Evolutionary conservation across 2,888 invertebrate genomes (phyloP).

Genomic region (Meloe dianella): DNA sequence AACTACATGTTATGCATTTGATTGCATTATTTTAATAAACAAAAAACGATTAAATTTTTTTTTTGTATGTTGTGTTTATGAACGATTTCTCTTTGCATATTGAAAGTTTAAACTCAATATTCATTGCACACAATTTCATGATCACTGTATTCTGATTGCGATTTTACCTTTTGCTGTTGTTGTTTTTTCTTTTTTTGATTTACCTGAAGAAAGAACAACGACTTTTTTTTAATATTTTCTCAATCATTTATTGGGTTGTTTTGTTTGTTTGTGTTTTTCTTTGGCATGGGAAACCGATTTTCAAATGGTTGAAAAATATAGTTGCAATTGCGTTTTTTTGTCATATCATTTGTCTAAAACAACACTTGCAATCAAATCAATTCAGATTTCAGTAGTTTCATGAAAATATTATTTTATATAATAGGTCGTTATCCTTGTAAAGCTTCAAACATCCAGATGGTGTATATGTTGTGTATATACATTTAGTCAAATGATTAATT

Average conservation of each 20-base stretch:
- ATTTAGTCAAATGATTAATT: constrained; percentile 35
- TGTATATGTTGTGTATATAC: not conserved
- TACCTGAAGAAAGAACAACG: not conserved
- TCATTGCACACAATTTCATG: constrained; percentile 18
- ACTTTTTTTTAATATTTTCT: not conserved
- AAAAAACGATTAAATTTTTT: not conserved
- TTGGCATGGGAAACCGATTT: no score
- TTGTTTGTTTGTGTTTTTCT: no score
- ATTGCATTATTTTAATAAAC: constrained; percentile 2
- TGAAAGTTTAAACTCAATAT: constrained; percentile 22
- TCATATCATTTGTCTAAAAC: no score
- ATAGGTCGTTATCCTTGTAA: constrained; percentile 31
- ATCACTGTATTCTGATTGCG: constrained; percentile 17
- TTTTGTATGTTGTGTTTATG: not conserved
- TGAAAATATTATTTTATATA: constrained; percentile 13
- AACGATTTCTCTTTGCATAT: constrained; percentile 18
- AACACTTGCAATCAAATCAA: not conserved
- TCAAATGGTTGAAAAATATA: no score
- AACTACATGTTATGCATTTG: not conserved
- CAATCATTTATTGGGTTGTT: no score
- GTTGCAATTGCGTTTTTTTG: no score
- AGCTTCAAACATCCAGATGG: constrained; percentile 25
- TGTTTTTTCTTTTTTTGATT: not conserved
- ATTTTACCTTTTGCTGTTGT: not conserved
- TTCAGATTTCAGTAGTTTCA: not conserved